Evolutionary conservation across 2,113 vertebrate species (phyloP).

Genomic region (Salvelinus alpinus): DNA sequence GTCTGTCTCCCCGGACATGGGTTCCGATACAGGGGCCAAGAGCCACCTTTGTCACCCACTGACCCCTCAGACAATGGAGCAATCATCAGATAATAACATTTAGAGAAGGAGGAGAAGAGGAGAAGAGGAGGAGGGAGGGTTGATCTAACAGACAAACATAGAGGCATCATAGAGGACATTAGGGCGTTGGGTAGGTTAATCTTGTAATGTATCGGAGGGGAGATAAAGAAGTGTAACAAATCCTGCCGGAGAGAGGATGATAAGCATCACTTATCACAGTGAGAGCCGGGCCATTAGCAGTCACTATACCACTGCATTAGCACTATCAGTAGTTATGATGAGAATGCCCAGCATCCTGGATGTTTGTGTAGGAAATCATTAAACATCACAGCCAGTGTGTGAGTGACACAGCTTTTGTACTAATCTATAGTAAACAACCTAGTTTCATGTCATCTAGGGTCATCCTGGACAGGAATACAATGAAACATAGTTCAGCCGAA

Average conservation of each 20-base stretch:
- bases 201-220: constrained; percentile 63
- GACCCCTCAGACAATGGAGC: constrained; percentile 48
- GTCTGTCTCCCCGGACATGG: constrained; percentile 45
- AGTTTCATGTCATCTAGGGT: no score
- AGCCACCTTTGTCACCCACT: constrained; percentile 54
- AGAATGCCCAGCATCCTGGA: constrained; percentile 52
- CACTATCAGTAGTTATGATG: constrained; percentile 73
- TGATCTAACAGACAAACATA: constrained; percentile 3
- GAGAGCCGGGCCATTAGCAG: constrained; percentile 77
- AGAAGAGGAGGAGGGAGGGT: constrained; percentile 16
- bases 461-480: no score
- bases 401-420: constrained; percentile 57
- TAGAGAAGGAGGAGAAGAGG: constrained; percentile 3
- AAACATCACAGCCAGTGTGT: constrained; percentile 66
- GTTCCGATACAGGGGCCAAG: constrained; percentile 42
- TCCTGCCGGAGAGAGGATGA: constrained; percentile 64
- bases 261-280: constrained; percentile 77
- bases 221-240: constrained; percentile 68
- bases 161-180: no score
- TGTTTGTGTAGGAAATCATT: constrained; percentile 75
- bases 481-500: no score
- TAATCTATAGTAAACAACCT: constrained; percentile 49
- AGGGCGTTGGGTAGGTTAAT: constrained; percentile 41
- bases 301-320: constrained; percentile 69
- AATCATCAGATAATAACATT: constrained; percentile 30